These are phyloP conservation scores for Piliocolobus tephrosceles DNA, from an alignment of 2,113 vertebrate genomes.

Conservation along the genomic window DNA sequence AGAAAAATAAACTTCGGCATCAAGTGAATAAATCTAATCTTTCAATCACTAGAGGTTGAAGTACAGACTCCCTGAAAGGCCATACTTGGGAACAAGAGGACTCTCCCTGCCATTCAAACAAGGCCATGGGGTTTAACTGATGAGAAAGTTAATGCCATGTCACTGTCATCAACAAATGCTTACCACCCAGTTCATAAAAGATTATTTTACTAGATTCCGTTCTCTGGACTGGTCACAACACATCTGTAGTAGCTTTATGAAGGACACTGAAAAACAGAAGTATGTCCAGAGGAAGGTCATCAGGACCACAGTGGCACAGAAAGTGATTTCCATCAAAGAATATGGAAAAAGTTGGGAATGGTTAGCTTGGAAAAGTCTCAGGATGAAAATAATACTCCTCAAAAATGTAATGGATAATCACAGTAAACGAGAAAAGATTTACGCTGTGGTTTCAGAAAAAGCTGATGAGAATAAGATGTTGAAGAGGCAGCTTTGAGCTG, in stretches of 20 bases:
- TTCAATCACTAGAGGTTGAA: neutral
- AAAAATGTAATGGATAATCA: neutral
- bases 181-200: neutral
- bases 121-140: neutral
- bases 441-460: neutral
- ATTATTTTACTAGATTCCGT: neutral
- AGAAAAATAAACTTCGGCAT: neutral
- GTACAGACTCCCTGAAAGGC: neutral
- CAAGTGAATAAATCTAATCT: neutral
- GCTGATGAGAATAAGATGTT: neutral
- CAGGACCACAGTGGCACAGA: neutral
- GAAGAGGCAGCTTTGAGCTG: neutral
- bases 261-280: neutral
- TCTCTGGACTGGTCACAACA: neutral
- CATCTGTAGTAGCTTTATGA: neutral
- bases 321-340: neutral
- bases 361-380: conserved; percentile 17
- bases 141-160: neutral
- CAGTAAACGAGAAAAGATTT: neutral
- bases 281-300: neutral
- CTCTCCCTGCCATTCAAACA: neutral
- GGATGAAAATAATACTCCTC: neutral
- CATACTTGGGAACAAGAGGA: neutral
- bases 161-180: neutral
- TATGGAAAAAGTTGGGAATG: neutral